A percentile compares a stretch with the other conserved stretches of the same genome.
phyloP scores from a whole-genome alignment of 2,797 vertebrate species.

The Alectoris magna region DNA sequence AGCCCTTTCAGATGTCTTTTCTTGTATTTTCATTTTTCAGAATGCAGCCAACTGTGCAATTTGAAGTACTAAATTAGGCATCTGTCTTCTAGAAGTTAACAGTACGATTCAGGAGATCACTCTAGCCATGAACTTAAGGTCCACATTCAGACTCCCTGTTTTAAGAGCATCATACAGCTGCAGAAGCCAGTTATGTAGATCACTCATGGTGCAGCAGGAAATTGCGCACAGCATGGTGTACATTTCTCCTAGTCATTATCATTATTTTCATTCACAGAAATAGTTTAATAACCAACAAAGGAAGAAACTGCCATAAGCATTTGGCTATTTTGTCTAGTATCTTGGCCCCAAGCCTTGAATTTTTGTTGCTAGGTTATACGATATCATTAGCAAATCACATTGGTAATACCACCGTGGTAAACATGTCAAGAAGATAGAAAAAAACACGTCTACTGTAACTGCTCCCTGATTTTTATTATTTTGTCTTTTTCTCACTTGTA shows the following conservation, averaged over 20 bases:
- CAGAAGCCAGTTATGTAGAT: neutral
- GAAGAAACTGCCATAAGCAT: slow-evolving; percentile 41
- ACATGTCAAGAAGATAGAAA: slow-evolving; percentile 30
- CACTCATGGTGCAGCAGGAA: slow-evolving; percentile 30
- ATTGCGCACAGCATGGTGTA: slow-evolving; percentile 7
- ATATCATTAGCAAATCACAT: slow-evolving; percentile 49
- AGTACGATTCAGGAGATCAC: neutral
- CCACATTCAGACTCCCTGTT: neutral
- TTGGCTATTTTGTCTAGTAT: slow-evolving; percentile 46
- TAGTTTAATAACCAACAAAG: slow-evolving; percentile 45
- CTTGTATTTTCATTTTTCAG: neutral
- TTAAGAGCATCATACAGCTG: neutral
- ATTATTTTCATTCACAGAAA: slow-evolving; percentile 46
- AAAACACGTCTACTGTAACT: neutral
- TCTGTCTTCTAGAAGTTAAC: neutral
- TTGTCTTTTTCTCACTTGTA: slow-evolving; percentile 56
- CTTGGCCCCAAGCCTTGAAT: slow-evolving; percentile 28
- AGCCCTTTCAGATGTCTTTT: neutral
- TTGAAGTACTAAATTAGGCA: neutral
- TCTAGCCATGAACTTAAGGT: neutral
- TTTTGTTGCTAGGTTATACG: slow-evolving; percentile 12
- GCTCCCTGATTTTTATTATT: neutral
- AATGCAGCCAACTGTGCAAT: neutral
- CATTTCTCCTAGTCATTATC: slow-evolving; percentile 1
- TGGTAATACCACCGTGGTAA: slow-evolving; percentile 25